Evolutionary conservation across 2,888 invertebrate species (phyloP).

Genomic region (Automeris io): DNA sequence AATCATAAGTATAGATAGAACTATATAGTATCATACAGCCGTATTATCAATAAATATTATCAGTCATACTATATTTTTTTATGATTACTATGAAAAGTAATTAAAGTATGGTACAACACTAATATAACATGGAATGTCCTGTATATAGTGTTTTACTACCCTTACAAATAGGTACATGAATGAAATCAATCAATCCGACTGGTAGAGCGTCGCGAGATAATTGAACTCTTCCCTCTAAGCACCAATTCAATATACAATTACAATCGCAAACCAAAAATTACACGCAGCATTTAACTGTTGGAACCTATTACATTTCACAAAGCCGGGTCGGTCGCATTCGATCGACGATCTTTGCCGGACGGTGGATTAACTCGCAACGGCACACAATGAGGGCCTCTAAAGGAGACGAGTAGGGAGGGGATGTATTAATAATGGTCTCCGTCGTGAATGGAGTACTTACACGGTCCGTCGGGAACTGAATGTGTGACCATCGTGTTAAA

Average conservation of each 20-base stretch:
- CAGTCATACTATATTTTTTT: too few species aligned
- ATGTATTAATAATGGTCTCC: conserved; percentile 71
- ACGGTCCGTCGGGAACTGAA: conserved; percentile 68
- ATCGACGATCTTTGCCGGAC: conserved; percentile 66
- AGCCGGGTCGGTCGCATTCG: conserved; percentile 63
- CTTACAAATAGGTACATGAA: conserved; percentile 53
- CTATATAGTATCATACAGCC: too few species aligned
- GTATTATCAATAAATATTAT: too few species aligned
- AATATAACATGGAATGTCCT: conserved; percentile 49
- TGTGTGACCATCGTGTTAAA: conserved; percentile 71
- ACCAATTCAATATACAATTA: conserved; percentile 70
- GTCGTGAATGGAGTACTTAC: conserved; percentile 73
- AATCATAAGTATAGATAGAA: too few species aligned
- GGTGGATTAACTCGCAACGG: conserved; percentile 65
- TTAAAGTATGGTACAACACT: conserved; percentile 23
- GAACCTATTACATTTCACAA: conserved; percentile 68
- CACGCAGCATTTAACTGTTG: conserved; percentile 67
- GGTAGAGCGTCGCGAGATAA: conserved; percentile 62
- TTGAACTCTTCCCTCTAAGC: conserved; percentile 68
- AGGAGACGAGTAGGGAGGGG: conserved; percentile 58
- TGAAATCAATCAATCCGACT: conserved; percentile 70
- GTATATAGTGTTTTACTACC: conserved; percentile 50
- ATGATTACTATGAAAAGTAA: too few species aligned
- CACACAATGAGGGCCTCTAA: conserved; percentile 63
- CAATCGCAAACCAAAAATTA: conserved; percentile 75